Base-by-base conservation (phyloP, 2,113 vertebrate genomes). In the Spheniscus mendiculus region DNA sequence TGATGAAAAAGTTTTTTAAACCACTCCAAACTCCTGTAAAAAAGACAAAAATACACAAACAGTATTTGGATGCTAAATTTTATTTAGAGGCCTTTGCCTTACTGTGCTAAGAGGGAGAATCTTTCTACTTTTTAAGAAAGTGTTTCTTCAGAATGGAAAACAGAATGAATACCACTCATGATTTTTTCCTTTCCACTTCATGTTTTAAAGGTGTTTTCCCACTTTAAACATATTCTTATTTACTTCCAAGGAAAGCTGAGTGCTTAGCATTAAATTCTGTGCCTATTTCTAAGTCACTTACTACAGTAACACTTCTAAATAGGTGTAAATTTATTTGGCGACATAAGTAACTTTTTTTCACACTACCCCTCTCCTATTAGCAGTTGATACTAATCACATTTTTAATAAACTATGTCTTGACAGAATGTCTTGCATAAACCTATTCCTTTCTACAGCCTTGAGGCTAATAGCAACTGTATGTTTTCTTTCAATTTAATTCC, bases 381-480 rank as follows among this genome's bases (percentile, higher is more conserved):
- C 36, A 91, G 69, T 90, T 80, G 36, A 93, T 77, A 63, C 67
- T 63, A 97, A 97, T 91, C 77, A 70, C 4, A 36, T 82, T 89
- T 94, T 69, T 56, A 92, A 80, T 63, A 94, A 83, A 49, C 23
- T 50, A 9, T 47, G 30, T 59, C 83, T 83, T 93, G n/a, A 74
- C 76, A 94, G 63, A 90, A 59, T 63, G 9, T 20, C 17, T 78
- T 50, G 9, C 4, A 8, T 66, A 73, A 85, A 45, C 20, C 26
- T 83, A 52, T 80, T 80, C 21, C 32, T 62, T 65, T 59, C 55
- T 66, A 29, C 23, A 71, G 62, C 40, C 56, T 59, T 58, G 14
- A 89, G 72, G 72, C 63, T 87, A 83, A 44, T 92, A 81, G 17
- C n/a, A 89, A 59, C 34, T 67, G 8, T 42, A 58, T 58, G 45